Evolutionary conservation across 1,140 invertebrate genomes (phyloP).

Genomic region (Nasonia vitripennis): DNA sequence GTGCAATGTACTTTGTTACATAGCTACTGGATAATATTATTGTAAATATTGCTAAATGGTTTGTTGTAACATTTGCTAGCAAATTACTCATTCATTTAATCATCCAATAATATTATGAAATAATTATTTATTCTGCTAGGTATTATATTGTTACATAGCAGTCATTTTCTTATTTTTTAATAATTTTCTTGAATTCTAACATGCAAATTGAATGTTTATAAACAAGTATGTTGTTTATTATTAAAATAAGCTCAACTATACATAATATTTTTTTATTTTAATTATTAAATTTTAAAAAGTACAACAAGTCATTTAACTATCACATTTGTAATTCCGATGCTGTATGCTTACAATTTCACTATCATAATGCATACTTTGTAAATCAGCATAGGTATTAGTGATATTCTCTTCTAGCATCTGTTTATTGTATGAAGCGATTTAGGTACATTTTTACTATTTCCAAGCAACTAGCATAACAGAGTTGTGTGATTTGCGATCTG

Average conservation of each 20-base stretch:
- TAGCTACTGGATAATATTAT: constrained; percentile 28
- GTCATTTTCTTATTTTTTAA: background rate
- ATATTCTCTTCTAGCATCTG: constrained; percentile 28
- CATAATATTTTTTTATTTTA: background rate
- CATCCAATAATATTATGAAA: too few species aligned
- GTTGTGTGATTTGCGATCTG: constrained; percentile 28
- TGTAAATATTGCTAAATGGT: constrained; percentile 51
- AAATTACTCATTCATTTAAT: background rate
- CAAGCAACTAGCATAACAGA: constrained; percentile 24
- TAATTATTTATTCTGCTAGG: background rate
- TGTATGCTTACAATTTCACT: constrained; percentile 25
- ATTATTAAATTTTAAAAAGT: background rate
- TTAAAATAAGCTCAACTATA: background rate
- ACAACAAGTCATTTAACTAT: constrained; percentile 40
- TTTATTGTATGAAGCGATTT: constrained; percentile 45
- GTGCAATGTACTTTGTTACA: constrained; percentile 21
- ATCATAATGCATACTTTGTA: constrained; percentile 30
- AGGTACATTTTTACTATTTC: constrained; percentile 12
- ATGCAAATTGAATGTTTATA: too few species aligned
- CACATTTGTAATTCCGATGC: constrained; percentile 39
- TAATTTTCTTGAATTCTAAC: background rate
- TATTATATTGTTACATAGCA: background rate
- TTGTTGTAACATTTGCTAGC: background rate
- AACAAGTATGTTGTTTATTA: background rate
- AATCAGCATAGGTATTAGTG: constrained; percentile 29